Evolutionary conservation across 2,113 vertebrate species (phyloP).

Genomic region (Rhineura floridana): DNA sequence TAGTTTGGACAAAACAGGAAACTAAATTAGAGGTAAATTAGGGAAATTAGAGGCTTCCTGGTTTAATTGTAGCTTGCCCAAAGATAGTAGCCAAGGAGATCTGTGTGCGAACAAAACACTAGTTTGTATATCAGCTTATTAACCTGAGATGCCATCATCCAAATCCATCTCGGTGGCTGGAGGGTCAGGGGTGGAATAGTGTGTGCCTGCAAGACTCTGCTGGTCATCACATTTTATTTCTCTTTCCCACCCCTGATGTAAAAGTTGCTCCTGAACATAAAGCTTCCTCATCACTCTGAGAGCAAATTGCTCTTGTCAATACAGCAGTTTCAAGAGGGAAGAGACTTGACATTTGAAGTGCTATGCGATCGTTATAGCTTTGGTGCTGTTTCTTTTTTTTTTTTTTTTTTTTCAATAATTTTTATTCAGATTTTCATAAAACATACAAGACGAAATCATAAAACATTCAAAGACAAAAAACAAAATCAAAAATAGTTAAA

Average conservation of each 20-base stretch:
- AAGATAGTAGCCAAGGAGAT: no score
- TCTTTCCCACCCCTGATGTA: background rate
- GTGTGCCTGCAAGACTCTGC: background rate
- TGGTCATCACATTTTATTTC: background rate
- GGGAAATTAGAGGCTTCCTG: no score
- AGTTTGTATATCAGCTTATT: background rate
- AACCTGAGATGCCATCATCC: background rate
- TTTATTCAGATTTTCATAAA: no score
- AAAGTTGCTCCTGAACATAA: background rate
- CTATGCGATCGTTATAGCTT: background rate
- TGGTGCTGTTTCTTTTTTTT: background rate
- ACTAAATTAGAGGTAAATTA: no score
- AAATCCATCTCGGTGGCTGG: background rate
- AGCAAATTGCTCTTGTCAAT: background rate
- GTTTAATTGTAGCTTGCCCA: no score
- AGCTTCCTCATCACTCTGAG: background rate
- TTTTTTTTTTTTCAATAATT: conserved; percentile 10
- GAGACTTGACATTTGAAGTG: background rate
- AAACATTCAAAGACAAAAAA: no score
- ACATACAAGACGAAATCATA: no score
- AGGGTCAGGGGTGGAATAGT: background rate
- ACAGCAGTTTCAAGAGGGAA: background rate
- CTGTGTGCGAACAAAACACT: background rate
- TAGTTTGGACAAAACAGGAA: no score
- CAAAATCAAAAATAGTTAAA: no score